Percentiles rank a stretch among this genome's conserved stretches.
Evolutionary conservation across 1,140 invertebrate species (phyloP).

Genomic region (Bombus cullumanus): DNA sequence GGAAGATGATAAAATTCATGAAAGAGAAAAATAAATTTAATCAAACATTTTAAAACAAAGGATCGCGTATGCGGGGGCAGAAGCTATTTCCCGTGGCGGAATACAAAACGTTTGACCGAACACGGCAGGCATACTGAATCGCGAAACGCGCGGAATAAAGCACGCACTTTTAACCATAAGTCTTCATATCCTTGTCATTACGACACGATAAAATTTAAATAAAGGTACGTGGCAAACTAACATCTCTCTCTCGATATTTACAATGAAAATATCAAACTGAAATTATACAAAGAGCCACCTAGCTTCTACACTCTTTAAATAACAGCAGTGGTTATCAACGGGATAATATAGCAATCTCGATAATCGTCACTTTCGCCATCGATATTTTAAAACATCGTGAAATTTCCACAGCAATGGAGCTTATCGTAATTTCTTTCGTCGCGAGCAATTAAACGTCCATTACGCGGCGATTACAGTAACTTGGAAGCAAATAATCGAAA

Average conservation of each 20-base stretch:
- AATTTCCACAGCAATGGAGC: neutral
- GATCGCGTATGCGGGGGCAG: conserved; percentile 28
- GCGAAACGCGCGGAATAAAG: conserved; percentile 8
- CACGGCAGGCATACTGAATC: conserved; percentile 32
- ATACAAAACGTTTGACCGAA: conserved; percentile 40
- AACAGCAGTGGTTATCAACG: no score
- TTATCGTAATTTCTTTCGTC: conserved; percentile 29
- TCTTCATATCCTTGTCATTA: no score
- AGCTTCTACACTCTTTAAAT: no score
- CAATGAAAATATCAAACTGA: no score
- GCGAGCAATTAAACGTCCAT: conserved; percentile 52
- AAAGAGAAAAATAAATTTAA: conserved; percentile 7
- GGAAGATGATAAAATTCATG: neutral
- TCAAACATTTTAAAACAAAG: conserved; percentile 1
- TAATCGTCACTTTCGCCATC: no score
- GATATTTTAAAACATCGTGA: neutral
- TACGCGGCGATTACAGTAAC: conserved; percentile 44
- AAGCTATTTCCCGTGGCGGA: conserved; percentile 19
- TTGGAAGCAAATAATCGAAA: conserved; percentile 27
- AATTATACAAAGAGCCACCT: no score
- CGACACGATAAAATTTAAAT: no score
- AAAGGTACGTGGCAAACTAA: no score
- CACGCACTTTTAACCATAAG: no score
- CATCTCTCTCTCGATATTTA: no score
- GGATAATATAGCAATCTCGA: no score